Percentiles rank a stretch among this genome's conserved stretches.
Evolutionary conservation across 1,140 invertebrate genomes (phyloP).

Genomic region (Chironomus striatipennis): DNA sequence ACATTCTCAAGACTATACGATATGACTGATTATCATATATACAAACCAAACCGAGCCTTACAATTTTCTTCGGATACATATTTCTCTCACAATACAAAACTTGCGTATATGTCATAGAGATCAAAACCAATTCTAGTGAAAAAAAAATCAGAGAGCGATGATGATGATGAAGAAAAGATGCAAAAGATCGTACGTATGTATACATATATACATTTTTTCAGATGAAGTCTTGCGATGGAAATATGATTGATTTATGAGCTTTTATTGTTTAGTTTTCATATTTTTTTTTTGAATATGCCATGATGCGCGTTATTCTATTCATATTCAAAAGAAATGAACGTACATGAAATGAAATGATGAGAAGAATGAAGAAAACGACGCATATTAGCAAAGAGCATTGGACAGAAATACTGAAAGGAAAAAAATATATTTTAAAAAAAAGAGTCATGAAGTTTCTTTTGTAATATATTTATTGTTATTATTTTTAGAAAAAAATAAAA

Average conservation of each 20-base stretch:
- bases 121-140: neutral
- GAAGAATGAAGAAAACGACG: slow-evolving; percentile 4
- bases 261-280: neutral
- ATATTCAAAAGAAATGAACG: neutral
- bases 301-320: slow-evolving; percentile 6
- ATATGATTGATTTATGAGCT: slow-evolving; percentile 9
- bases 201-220: too few relatives aligned
- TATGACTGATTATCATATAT: too few relatives aligned
- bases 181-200: neutral
- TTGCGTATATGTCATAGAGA: too few relatives aligned
- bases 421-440: too few relatives aligned
- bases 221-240: neutral
- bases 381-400: neutral
- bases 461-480: too few relatives aligned
- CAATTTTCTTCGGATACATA: too few relatives aligned
- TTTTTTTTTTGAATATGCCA: neutral
- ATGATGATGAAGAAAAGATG: neutral
- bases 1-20: too few relatives aligned
- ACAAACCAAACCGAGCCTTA: too few relatives aligned
- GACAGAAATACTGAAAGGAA: neutral
- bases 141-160: neutral
- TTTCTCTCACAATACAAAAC: too few relatives aligned
- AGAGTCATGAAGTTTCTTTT: too few relatives aligned
- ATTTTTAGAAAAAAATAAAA: too few relatives aligned
- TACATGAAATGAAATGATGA: neutral